Evolutionary conservation across 2,113 vertebrate species (phyloP).

Genomic region (Phaetusa simplex): DNA sequence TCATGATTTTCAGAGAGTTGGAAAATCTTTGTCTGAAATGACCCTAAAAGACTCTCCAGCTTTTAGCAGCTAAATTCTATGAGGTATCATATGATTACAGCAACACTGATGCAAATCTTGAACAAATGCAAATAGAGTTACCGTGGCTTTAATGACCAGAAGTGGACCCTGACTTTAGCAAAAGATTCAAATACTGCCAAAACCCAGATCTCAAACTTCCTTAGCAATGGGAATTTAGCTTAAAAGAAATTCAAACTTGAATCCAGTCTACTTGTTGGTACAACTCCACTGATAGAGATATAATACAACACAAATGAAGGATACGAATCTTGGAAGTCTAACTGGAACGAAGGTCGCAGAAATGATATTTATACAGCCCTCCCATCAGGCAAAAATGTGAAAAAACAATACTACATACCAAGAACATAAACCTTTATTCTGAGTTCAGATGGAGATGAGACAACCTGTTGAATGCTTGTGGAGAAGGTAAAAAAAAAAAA

Average conservation of each 20-base stretch:
- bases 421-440: background rate
- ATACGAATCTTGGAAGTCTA: background rate
- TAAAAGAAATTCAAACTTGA: background rate
- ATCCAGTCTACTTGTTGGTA: background rate
- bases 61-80: background rate
- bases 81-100: background rate
- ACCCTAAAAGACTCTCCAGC: background rate
- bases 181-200: background rate
- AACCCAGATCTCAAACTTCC: background rate
- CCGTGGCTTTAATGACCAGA: background rate
- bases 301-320: background rate
- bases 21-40: background rate
- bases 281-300: background rate
- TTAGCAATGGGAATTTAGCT: background rate
- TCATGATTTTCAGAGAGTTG: background rate
- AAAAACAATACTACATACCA: background rate
- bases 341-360: background rate
- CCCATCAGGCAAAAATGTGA: background rate
- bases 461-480: background rate
- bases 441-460: background rate
- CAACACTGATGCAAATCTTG: background rate
- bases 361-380: background rate
- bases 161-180: background rate
- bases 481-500: background rate
- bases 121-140: background rate